Evolutionary conservation across 2,888 invertebrate species (phyloP).

Genomic region (Troglohyphantes excavatus): DNA sequence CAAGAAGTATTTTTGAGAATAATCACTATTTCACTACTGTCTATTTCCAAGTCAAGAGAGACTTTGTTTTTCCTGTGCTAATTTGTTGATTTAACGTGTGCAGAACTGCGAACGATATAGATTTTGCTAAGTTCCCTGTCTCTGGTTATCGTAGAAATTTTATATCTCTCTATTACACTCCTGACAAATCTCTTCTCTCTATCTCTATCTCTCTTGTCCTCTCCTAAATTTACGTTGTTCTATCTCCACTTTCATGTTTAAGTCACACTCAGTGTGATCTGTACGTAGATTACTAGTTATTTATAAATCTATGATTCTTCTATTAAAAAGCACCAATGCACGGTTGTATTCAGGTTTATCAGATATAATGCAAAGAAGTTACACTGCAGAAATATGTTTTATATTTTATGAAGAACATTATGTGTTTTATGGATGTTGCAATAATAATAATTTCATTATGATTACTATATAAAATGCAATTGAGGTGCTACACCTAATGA

Average conservation of each 20-base stretch:
- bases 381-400: slow-evolving; percentile 68
- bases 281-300: slow-evolving; percentile 67
- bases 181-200: slow-evolving; percentile 46
- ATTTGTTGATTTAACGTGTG: slow-evolving; percentile 59
- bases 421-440: slow-evolving; percentile 65
- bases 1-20: slow-evolving; percentile 64
- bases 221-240: slow-evolving; percentile 52
- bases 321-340: slow-evolving; percentile 74
- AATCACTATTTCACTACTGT: slow-evolving; percentile 51
- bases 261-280: slow-evolving; percentile 45
- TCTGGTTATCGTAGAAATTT: slow-evolving; percentile 36
- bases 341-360: slow-evolving; percentile 64
- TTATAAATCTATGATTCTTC: slow-evolving; percentile 75
- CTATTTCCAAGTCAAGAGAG: slow-evolving; percentile 57
- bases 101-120: slow-evolving; percentile 71
- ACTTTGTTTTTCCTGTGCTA: slow-evolving; percentile 24
- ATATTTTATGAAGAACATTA: slow-evolving; percentile 55
- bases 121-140: slow-evolving; percentile 22
- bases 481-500: slow-evolving; percentile 72
- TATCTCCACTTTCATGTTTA: slow-evolving; percentile 66
- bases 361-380: slow-evolving; percentile 67
- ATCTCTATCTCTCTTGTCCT: slow-evolving; percentile 53
- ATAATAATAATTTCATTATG: slow-evolving; percentile 63
- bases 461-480: slow-evolving; percentile 36
- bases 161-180: slow-evolving; percentile 56